phyloP scores from a whole-genome alignment of 2,113 vertebrate genomes.

The Motacilla tschutschensis region DNA sequence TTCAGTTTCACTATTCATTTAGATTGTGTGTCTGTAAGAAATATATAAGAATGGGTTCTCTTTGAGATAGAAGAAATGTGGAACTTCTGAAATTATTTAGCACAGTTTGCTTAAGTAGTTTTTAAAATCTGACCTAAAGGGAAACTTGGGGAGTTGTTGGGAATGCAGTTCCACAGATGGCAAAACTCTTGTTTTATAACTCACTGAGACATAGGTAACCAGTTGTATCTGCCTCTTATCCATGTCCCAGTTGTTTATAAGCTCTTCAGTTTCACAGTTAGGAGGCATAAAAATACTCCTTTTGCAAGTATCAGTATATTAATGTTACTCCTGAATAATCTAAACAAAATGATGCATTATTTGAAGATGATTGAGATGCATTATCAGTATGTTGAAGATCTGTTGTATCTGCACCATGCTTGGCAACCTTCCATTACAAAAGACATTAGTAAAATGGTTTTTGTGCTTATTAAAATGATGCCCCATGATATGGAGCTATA shows the following conservation, averaged over 20 bases:
- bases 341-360: neutral
- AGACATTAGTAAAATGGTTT: neutral
- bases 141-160: neutral
- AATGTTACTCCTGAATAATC: neutral
- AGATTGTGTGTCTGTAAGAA: neutral
- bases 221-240: neutral
- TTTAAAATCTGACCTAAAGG: neutral
- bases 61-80: neutral
- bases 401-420: neutral
- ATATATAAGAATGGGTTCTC: neutral
- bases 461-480: neutral
- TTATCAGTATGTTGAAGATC: neutral
- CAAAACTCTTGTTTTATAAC: neutral
- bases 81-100: neutral
- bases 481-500: fast-evolving
- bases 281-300: neutral
- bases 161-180: neutral
- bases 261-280: neutral
- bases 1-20: neutral
- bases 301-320: neutral
- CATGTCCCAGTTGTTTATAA: neutral
- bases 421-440: neutral
- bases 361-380: neutral
- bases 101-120: neutral
- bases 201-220: neutral